Conservation (phyloP, 2,113 vertebrate species). For the Vicugna pacos region DNA sequence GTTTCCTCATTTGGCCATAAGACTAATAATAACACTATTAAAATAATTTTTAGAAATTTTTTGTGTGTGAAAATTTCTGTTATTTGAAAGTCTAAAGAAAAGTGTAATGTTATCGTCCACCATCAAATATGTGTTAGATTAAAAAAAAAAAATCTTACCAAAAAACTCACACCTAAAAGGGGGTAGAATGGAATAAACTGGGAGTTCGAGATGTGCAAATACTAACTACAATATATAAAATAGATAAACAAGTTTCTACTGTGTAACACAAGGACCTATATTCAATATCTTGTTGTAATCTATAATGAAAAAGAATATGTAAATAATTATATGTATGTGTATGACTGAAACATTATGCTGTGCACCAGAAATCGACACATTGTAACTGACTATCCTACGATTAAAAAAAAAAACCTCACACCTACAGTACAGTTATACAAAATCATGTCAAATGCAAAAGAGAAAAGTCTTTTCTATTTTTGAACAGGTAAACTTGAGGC, state of each 20-base stretch:
- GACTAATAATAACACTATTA: background rate
- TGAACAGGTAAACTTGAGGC: background rate
- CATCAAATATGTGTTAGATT: background rate
- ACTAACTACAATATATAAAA: too few species aligned
- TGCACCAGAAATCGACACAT: too few species aligned
- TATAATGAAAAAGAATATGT: too few species aligned
- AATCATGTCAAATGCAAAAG: constrained; percentile 2
- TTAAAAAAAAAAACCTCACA: background rate
- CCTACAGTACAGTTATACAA: background rate
- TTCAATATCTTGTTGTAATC: too few species aligned
- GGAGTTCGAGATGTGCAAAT: too few species aligned
- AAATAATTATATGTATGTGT: too few species aligned
- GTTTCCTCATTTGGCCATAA: background rate
- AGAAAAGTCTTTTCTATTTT: background rate
- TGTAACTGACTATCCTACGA: too few species aligned
- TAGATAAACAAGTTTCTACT: too few species aligned
- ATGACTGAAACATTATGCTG: too few species aligned
- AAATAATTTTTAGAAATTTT: background rate
- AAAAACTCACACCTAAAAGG: background rate
- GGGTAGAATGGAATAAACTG: too few species aligned
- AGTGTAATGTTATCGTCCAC: background rate
- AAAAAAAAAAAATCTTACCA: background rate
- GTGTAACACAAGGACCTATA: too few species aligned
- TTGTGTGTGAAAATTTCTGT: background rate
- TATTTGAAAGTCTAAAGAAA: background rate